Conservation (phyloP, 37 sponge, comb jelly and placozoan species). For the Oscarella lobularis region DNA sequence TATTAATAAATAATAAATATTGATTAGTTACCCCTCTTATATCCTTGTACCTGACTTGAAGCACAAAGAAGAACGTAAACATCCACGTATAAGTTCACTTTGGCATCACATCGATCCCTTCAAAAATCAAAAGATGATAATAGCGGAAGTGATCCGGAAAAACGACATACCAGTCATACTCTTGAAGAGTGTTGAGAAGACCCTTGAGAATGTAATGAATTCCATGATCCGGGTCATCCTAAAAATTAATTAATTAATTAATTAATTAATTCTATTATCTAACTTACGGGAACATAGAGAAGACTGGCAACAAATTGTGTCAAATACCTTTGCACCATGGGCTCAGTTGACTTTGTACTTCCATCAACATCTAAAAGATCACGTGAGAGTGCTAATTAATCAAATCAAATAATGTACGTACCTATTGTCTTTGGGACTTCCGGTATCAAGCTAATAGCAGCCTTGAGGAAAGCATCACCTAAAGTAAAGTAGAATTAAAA, state of each 20-base stretch:
- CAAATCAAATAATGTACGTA: constrained; percentile 10
- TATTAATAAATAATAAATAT: not conserved
- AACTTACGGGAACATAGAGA: constrained; percentile 64
- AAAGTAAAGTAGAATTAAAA: no score
- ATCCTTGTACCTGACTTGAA: constrained; percentile 40
- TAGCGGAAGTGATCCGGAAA: not conserved
- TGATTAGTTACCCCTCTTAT: no score
- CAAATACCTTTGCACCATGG: constrained; percentile 26
- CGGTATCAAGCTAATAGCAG: constrained; percentile 54
- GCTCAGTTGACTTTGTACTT: constrained; percentile 55
- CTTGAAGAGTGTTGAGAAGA: constrained; percentile 57
- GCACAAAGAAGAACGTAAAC: constrained; percentile 44
- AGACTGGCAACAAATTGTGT: constrained; percentile 67
- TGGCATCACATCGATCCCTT: constrained; percentile 32
- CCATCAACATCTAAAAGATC: constrained; percentile 42
- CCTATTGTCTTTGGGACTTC: constrained; percentile 72
- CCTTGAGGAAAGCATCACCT: constrained; percentile 91
- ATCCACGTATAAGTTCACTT: constrained; percentile 46
- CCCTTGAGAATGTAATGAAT: constrained; percentile 48
- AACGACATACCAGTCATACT: constrained; percentile 51
- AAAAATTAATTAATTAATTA: no score
- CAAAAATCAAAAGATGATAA: not conserved
- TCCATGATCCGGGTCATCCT: constrained; percentile 85
- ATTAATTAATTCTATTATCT: constrained; percentile 6
- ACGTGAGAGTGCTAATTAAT: not conserved